Base-by-base conservation (phyloP, 2,113 vertebrate genomes). In the Tringa solitaria region DNA sequence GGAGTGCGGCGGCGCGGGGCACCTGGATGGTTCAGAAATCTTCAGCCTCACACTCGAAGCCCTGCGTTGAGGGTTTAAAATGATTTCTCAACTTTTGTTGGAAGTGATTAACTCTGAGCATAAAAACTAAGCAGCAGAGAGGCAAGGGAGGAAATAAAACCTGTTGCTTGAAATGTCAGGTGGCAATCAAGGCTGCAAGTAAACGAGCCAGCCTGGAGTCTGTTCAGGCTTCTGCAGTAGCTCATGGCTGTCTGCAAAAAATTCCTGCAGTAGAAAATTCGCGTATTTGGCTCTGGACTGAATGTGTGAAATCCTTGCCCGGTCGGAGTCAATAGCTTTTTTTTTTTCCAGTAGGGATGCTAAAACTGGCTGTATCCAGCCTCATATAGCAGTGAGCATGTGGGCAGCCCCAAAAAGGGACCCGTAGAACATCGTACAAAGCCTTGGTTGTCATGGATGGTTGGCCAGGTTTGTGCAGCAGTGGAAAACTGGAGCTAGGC, bases 151-250 rank as follows among this genome's bases (percentile, higher is more conserved):
- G 83, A 78, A 80, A 69, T 90, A 74, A 90, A 72, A 81, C 27
- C 3, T 1, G 14, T 67, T 4, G 8, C 84, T 68, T 74, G 57
- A 81, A 84, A 92, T 84, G 83, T 88, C 88, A 93, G 92, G 88
- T 96, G 79, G 51, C 86, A 92, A 51, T 86, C 92, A 93, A 84
- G 56, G 69, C 69, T 92, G 56, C 39, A n/a, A 84, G 74, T 16
- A 89, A 72, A 92, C 8, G 59, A 90, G 59, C 79, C 0, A 0
- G 16, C 37, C 67, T 84, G 84, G 82, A 86, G 60, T 59, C 61
- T 76, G 30, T 59, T 93, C 54, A 75, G 80, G 86, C 80, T 94
- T 74, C 85, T 96, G 68, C 73, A 77, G 88, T 84, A 87, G 92
- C 89, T 94, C 46, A 60, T 0, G 4, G 22, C 83, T 87, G 76